phyloP scores from a whole-genome alignment of 2,888 invertebrate genomes.

The Acanthacorydalis orientalis region DNA sequence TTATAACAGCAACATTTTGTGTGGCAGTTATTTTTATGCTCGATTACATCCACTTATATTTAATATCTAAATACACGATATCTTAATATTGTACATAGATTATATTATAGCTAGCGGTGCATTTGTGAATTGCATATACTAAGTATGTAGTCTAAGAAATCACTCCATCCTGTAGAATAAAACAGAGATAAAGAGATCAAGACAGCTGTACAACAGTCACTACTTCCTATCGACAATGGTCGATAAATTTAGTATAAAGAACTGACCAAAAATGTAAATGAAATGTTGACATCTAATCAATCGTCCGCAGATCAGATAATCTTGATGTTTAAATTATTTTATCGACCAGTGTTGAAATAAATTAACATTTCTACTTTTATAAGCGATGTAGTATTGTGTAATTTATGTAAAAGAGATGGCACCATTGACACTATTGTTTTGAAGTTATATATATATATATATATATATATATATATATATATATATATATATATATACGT shows the following conservation, averaged over 20 bases:
- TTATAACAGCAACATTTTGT: too few species aligned
- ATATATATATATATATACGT: too few species aligned
- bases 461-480: too few species aligned
- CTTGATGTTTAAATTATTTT: not conserved
- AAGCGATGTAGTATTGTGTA: not conserved
- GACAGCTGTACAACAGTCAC: not conserved
- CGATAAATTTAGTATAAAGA: not conserved
- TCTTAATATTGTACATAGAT: conserved; percentile 1
- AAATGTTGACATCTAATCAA: not conserved
- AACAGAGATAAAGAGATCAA: conserved; percentile 2
- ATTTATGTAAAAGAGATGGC: not conserved
- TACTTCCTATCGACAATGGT: conserved; percentile 1
- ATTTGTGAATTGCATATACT: not conserved
- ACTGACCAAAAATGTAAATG: not conserved
- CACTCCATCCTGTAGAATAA: not conserved
- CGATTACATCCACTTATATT: conserved; percentile 3
- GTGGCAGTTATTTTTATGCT: conserved; percentile 1
- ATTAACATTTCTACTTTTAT: not conserved
- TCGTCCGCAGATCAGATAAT: too few species aligned
- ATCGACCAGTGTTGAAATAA: conserved; percentile 1
- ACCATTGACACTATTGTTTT: too few species aligned
- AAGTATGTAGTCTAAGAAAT: not conserved
- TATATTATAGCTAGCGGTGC: conserved; percentile 4
- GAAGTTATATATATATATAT: too few species aligned
- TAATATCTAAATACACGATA: conserved; percentile 5